Evolutionary conservation across 1,140 invertebrate genomes (phyloP), one percentile per base, ranked within the genome.

Genomic region (Cyphomyrmex costatus): DNA sequence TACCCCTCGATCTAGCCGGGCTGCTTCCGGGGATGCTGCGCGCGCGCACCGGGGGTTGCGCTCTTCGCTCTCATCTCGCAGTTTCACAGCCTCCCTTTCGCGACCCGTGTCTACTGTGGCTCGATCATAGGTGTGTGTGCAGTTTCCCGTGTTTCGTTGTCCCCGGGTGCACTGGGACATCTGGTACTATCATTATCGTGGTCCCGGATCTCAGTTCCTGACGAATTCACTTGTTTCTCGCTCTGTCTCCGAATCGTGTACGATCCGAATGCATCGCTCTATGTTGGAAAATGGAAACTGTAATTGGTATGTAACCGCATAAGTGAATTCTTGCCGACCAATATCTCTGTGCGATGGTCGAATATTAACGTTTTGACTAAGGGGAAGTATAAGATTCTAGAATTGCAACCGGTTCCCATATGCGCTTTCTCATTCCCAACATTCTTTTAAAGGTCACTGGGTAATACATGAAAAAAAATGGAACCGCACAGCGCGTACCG

Each of bases 81-180:
- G 94, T 95, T 92, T 94, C 93, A 92, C 94, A 95, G 94, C 94
- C 93, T 94, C 94, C 94, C 94, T 94, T 94, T 89, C 89, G 89
- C 88, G 94, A 91, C 93, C 92, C 94, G 92, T 91, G 92, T 93
- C 91, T 51, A 83, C 30, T 63, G 77, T 56, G 68, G 77, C 77
- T 83, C 86, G 65, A 82, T 58, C 76, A 89, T 90, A 94, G 92
- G 91, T 90, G 92, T 93, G 93, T 88, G 89, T 83, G 24, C 66
- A 60, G 73, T 79, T 70, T 24, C 46, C 30, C 33, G 60, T 53
- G 16, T 71, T 21, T 30, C 21, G 14, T 63, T 27, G 49, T 30
- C 56, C 27, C 66, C 56, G 53, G 27, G 14, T 58, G 16, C n/a
- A 21, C 30, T 33, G 30, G 53, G 71, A 60, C 53, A 30, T 36